Base-by-base conservation (phyloP, 1,140 invertebrate species). In the Temnothorax nylanderi region DNA sequence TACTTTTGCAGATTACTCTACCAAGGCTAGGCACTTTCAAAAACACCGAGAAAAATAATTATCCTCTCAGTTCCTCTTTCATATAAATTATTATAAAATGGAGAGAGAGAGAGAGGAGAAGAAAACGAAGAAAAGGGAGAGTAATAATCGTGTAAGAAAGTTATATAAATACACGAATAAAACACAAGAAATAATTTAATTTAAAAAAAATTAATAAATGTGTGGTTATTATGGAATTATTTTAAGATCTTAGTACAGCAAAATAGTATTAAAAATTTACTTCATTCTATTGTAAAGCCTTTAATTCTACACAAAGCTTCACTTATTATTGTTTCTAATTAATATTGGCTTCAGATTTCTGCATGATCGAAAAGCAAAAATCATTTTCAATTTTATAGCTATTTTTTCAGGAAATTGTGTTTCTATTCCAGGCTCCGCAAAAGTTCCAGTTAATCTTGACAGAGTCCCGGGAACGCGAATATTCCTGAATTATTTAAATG, bases 401-500 rank as follows among this genome's bases (percentile, higher is more conserved):
- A 47, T 65, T 44, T 81, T 1, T 69, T 54, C 1, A 37, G 10
- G 10, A 21, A 54, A 51, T 67, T 32, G 6, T 41, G 10, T 37
- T 56, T 71, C 44, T 41, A 8, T 44, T 2, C 37, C 56, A 34
- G 37, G n/a, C 34, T 56, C 3, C 47, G 77, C 13, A 41, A 56
- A 71, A 69, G 8, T 37, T 80, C 34, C 77, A 69, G 47, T 69
- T 37, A 69, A 71, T 71, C 37, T 58, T 13, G 5, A 65, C 13
- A 10, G 41, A 67, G 47, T 34, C 49, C 41, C n/a, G 18, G 2
- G 64, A 44, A 54, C 34, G 64, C 41, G 78, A 71, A 71, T 81
- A 81, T 81, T 71, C 16, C 18, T 71, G 78, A 81, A 81, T 81
- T 81, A 81, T 81, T 81, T 71, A 81, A 81, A 69, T 71, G 64